Conservation (phyloP, 2,888 invertebrate species). For the Zootermopsis nevadensis region DNA sequence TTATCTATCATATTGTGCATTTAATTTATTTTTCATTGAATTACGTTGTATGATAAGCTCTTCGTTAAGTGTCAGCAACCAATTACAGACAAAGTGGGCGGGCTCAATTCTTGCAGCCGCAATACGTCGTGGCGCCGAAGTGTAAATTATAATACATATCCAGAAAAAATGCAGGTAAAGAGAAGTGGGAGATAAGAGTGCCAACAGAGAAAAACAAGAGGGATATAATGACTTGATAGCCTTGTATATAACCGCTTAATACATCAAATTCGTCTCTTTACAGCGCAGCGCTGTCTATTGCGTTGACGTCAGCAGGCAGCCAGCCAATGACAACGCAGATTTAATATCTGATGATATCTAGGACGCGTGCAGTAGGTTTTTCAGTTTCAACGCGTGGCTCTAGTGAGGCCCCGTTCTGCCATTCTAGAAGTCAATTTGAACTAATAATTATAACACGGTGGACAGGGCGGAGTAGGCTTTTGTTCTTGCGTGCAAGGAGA, state of each 20-base stretch:
- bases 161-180: conserved; percentile 9
- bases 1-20: background rate
- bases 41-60: background rate
- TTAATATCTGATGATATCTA: background rate
- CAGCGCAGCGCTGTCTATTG: background rate
- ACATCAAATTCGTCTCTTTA: background rate
- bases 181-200: background rate
- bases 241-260: background rate
- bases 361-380: too few relatives aligned
- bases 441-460: too few relatives aligned
- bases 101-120: background rate
- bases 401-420: too few relatives aligned
- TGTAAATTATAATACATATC: background rate
- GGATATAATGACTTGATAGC: background rate
- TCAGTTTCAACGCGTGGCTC: too few relatives aligned
- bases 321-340: background rate
- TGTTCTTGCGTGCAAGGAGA: too few relatives aligned
- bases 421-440: too few relatives aligned
- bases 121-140: background rate
- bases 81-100: conserved; percentile 12
- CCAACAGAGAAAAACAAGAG: background rate
- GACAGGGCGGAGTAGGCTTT: too few relatives aligned
- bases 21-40: background rate
- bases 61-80: background rate
- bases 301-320: background rate